These are phyloP conservation scores for Macrotus californicus DNA, from an alignment of 2,113 vertebrate species.

Conservation along the genomic window DNA sequence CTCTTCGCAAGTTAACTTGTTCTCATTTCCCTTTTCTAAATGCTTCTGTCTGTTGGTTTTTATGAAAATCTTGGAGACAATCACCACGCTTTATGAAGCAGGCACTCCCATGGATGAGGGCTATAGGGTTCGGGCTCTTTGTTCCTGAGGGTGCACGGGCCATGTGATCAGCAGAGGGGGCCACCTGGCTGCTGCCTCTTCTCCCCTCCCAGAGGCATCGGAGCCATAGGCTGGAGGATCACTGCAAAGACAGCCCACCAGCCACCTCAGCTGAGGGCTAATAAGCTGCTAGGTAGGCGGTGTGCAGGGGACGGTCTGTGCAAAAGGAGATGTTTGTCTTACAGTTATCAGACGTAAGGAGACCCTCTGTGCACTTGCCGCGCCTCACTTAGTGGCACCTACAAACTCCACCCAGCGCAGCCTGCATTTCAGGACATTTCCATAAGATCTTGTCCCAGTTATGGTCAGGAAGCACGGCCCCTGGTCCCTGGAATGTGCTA, in stretches of 20 bases:
- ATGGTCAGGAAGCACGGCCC: not conserved
- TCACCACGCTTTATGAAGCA: not conserved
- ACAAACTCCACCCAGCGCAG: not conserved
- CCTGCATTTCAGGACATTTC: not conserved
- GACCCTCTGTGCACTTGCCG: accelerated
- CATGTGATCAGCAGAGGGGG: not conserved
- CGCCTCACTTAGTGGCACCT: not conserved
- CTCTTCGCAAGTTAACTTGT: not conserved
- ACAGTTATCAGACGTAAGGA: not conserved
- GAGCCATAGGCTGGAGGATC: not conserved
- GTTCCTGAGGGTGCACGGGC: not conserved
- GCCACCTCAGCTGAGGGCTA: not conserved
- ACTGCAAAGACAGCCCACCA: not conserved
- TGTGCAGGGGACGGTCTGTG: not conserved
- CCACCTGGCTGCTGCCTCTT: not conserved
- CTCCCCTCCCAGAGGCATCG: not conserved
- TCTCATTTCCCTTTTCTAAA: not conserved
- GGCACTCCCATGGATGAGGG: not conserved
- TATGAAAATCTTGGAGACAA: not conserved
- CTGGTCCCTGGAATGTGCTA: slow-evolving; percentile 16
- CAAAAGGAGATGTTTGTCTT: not conserved
- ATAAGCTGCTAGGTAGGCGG: not conserved
- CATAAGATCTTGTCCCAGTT: slow-evolving; percentile 5
- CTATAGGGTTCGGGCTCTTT: not conserved
- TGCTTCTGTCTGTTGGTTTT: not conserved